Conservation (phyloP, 2,797 vertebrate species). For the Cottoperca gobio region DNA sequence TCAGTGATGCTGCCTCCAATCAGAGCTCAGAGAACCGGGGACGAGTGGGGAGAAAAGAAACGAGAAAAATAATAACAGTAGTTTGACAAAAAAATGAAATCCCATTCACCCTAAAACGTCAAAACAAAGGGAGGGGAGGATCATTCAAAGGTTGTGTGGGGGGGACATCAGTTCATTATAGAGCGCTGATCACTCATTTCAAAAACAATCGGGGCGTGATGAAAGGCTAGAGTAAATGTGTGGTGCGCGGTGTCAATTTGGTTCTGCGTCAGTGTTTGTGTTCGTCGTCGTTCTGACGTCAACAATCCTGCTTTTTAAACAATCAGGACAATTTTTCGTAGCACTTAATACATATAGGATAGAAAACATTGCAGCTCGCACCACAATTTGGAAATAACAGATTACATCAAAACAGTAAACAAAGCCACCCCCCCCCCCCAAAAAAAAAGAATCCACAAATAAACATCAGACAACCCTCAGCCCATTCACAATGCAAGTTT, state of each 20-base stretch:
- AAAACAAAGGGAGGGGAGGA: conserved; percentile 17
- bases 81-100: conserved; percentile 41
- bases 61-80: conserved; percentile 51
- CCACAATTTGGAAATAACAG: conserved; percentile 57
- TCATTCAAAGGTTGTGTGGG: conserved; percentile 9
- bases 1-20: conserved; percentile 62
- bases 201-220: conserved; percentile 17
- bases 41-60: conserved; percentile 19
- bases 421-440: neutral
- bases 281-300: neutral
- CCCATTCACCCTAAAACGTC: conserved; percentile 47
- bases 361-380: conserved; percentile 60
- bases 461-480: conserved; percentile 49
- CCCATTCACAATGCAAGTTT: conserved; percentile 58
- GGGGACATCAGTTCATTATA: conserved; percentile 10
- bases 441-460: conserved; percentile 3
- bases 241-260: conserved; percentile 24
- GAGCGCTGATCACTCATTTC: conserved; percentile 7
- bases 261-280: conserved; percentile 12
- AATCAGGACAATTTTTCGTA: conserved; percentile 47
- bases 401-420: conserved; percentile 51
- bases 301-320: conserved; percentile 37
- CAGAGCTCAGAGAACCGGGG: conserved; percentile 56
- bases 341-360: conserved; percentile 52
- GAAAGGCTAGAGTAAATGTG: neutral